Evolutionary conservation across 1,140 invertebrate genomes (phyloP), one percentile per base, ranked within the genome.

Genomic region (Tyrophagus putrescentiae): DNA sequence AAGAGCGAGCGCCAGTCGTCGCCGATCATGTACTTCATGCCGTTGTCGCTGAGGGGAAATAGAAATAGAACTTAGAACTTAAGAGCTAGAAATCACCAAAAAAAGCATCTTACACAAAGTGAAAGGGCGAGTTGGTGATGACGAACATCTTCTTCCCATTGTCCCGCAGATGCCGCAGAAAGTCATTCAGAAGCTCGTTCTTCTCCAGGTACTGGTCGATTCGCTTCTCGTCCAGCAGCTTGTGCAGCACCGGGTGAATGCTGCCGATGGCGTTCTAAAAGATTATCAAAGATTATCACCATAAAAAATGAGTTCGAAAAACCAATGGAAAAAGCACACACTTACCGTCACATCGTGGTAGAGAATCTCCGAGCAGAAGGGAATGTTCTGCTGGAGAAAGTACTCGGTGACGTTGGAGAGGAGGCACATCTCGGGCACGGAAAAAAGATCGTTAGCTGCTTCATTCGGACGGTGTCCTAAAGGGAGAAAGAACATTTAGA

Each of bases 371-470:
- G 93, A 91, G 74, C 93, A 86, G 72, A 89, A 98, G 67, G 88
- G 84, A 61, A 96, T 90, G 64, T 84, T 82, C 70, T 93, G 85
- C 41, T 79, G 78, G 57, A 86, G 79, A 70, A 96, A 95, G 76
- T 85, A 93, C 73, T 96, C 87, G 4, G 89, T 85, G 0, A 95
- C 84, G 75, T 93, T 90, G 65, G 89, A 89, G 3, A 97, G 72
- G 28, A 97, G 74, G 64, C 84, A 82, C 81, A 96, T 94, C 79
- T 96, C 92, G 18, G 93, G 93, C 34, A 96, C 83, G 1, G 90
- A 93, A 73, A 98, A 98, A n/a, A 97, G 72, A 76, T 97, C 93
- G 18, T 92, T 89, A 96, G 73, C 70, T 97, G 92, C 21, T 91
- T 81, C 90, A 96, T 94, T 60, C 79, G 77, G 34, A 77, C 76